Evolutionary conservation across 2,797 vertebrate genomes (phyloP).

Genomic region (Sciurus carolinensis): DNA sequence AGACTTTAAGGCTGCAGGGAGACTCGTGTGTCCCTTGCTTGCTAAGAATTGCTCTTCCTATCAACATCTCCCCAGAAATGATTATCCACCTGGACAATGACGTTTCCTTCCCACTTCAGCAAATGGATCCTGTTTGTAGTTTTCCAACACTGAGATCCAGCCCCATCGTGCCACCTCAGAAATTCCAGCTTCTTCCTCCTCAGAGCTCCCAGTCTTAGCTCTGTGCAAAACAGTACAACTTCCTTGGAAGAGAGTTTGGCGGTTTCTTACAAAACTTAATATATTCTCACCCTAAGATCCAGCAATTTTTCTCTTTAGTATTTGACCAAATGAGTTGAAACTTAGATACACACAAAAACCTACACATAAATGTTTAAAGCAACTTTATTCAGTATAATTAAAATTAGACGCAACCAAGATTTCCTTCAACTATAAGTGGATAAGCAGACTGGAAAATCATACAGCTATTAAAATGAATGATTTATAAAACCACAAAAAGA

Average conservation of each 20-base stretch:
- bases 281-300: neutral
- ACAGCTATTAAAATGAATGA: neutral
- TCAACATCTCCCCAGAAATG: neutral
- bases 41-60: neutral
- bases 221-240: too few relatives aligned
- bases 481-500: neutral
- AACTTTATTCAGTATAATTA: neutral
- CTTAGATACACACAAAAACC: neutral
- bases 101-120: neutral
- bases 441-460: neutral
- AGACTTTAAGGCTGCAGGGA: too few relatives aligned
- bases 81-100: neutral
- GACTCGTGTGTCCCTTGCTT: neutral
- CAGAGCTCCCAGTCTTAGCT: too few relatives aligned
- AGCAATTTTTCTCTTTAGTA: neutral
- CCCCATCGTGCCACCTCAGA: accelerated
- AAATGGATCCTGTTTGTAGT: too few relatives aligned
- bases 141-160: neutral
- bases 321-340: neutral
- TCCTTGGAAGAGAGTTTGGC: neutral
- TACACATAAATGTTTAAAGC: neutral
- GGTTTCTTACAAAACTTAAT: neutral
- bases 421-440: neutral
- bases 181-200: too few relatives aligned
- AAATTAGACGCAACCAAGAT: neutral